Percentiles rank a stretch among this genome's conserved stretches.
These are phyloP conservation scores for Epinephelus awoara DNA, from an alignment of 2,797 vertebrate species.

Conservation along the genomic window DNA sequence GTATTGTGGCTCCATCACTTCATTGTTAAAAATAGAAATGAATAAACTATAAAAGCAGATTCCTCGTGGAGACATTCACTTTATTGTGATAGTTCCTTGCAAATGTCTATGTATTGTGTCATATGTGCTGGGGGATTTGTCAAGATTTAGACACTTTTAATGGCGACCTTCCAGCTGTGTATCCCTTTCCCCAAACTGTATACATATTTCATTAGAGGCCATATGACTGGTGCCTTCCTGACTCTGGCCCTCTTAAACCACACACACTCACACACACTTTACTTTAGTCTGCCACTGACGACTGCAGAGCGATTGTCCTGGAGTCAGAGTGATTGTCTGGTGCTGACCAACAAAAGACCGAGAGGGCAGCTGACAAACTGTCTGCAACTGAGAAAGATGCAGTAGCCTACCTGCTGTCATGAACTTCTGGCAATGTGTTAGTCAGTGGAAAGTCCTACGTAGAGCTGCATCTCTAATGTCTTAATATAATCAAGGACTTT, in stretches of 20 bases:
- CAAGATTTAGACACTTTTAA: constrained; percentile 1
- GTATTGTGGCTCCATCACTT: background rate
- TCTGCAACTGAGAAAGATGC: constrained; percentile 28
- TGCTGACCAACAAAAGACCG: constrained; percentile 24
- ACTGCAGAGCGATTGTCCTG: constrained; percentile 12
- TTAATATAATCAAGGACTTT: no score
- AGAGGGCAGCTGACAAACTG: constrained; percentile 19
- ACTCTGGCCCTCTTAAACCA: background rate
- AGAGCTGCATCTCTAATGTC: background rate
- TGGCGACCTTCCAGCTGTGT: constrained; percentile 1
- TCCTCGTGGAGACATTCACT: constrained; percentile 11
- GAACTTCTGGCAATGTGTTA: background rate
- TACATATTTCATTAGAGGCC: constrained; percentile 71
- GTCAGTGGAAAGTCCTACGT: background rate
- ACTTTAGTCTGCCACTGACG: constrained; percentile 15
- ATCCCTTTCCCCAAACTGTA: constrained; percentile 28
- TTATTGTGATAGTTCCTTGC: background rate
- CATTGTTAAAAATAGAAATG: constrained; percentile 33
- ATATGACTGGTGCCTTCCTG: constrained; percentile 66
- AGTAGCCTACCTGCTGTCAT: background rate
- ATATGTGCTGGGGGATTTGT: background rate
- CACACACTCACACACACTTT: constrained; percentile 25
- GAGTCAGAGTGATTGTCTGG: constrained; percentile 36
- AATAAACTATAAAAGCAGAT: constrained; percentile 18
- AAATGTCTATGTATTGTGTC: constrained; percentile 1